Percentiles rank a stretch among this genome's conserved stretches.
phyloP scores from a whole-genome alignment of 2,888 invertebrate species.

The Leistus spinibarbis region DNA sequence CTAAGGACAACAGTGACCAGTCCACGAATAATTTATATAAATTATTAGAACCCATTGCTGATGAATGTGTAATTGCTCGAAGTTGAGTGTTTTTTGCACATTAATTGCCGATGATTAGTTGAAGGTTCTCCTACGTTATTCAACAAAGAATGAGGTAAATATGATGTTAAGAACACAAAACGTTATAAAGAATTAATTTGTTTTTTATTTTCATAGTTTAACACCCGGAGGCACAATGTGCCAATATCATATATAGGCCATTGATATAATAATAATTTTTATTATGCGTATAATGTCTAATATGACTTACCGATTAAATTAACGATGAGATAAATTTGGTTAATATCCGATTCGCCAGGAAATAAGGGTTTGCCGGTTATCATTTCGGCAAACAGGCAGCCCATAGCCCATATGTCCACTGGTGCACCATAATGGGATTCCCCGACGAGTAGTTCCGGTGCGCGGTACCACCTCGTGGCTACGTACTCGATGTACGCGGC shows the following conservation, averaged over 20 bases:
- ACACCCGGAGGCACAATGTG: too few species aligned
- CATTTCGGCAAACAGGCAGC: constrained; percentile 85
- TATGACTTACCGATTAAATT: constrained; percentile 52
- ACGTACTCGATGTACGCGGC: constrained; percentile 88
- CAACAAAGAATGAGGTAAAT: background rate
- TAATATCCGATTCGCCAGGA: constrained; percentile 89
- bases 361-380: constrained; percentile 84
- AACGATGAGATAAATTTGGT: constrained; percentile 83
- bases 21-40: constrained; percentile 56
- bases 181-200: too few species aligned
- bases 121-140: constrained; percentile 57
- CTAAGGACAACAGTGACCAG: constrained; percentile 57
- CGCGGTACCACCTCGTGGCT: constrained; percentile 88
- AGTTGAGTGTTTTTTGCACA: constrained; percentile 58
- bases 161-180: too few species aligned
- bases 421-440: constrained; percentile 75
- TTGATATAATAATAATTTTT: too few species aligned
- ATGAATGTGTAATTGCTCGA: constrained; percentile 54
- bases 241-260: too few species aligned
- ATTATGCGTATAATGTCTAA: background rate
- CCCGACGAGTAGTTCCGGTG: constrained; percentile 84
- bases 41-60: constrained; percentile 45
- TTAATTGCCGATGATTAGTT: constrained; percentile 57
- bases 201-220: too few species aligned
- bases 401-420: constrained; percentile 88